Evolutionary conservation across 2,113 vertebrate genomes (phyloP).

Genomic region (Romanogobio albipinnatus): DNA sequence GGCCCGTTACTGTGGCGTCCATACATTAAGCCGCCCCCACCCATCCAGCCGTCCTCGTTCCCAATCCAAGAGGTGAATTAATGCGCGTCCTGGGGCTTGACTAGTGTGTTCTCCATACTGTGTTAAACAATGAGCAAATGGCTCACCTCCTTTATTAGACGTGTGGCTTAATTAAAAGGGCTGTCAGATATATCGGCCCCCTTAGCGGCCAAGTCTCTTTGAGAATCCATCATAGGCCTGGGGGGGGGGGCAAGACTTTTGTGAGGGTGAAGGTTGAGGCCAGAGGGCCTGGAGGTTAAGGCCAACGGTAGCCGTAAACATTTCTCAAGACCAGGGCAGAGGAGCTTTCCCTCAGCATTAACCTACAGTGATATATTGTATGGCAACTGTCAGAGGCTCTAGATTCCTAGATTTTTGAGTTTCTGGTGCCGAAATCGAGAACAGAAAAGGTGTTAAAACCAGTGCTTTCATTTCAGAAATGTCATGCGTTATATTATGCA

Average conservation of each 20-base stretch:
- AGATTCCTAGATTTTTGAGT: background rate
- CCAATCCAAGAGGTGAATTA: conserved; percentile 72
- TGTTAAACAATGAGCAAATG: conserved; percentile 78
- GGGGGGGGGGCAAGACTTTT: conserved; percentile 46
- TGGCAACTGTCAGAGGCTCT: background rate
- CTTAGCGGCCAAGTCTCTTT: conserved; percentile 15
- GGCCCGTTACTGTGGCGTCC: conserved; percentile 40
- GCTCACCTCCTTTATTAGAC: conserved; percentile 66
- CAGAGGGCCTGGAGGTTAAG: conserved; percentile 50
- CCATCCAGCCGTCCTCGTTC: conserved; percentile 63
- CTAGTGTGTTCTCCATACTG: conserved; percentile 76
- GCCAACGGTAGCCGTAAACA: conserved; percentile 53
- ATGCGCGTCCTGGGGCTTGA: conserved; percentile 71
- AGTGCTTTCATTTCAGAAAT: conserved; percentile 2
- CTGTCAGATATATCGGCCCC: conserved; percentile 67
- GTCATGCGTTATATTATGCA: no score
- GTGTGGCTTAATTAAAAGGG: conserved; percentile 76
- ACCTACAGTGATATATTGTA: conserved; percentile 46
- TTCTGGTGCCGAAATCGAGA: background rate
- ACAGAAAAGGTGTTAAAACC: conserved; percentile 57
- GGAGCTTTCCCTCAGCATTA: conserved; percentile 37
- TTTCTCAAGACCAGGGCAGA: conserved; percentile 50
- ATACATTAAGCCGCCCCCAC: conserved; percentile 62
- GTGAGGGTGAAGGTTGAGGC: conserved; percentile 60
- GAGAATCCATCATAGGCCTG: conserved; percentile 50